Evolutionary conservation across 2,888 invertebrate genomes (phyloP).

Genomic region (Acleris laterana): DNA sequence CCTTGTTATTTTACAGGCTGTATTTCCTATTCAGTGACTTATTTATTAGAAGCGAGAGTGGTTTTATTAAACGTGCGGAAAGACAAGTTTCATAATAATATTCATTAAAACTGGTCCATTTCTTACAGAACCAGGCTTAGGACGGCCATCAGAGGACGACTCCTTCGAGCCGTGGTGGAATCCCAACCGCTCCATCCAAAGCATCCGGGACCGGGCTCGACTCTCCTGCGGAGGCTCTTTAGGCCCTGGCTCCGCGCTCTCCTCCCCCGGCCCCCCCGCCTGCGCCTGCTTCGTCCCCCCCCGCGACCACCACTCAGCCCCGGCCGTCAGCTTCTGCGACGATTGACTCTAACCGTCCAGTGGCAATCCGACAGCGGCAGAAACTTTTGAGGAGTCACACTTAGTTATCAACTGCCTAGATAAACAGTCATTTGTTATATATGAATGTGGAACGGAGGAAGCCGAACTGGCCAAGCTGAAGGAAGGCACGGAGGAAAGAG

Average conservation of each 20-base stretch:
- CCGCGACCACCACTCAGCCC: conserved; percentile 83
- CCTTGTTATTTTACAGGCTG: too few species aligned
- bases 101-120: too few species aligned
- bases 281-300: conserved; percentile 76
- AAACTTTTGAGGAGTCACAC: background rate
- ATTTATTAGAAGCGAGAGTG: too few species aligned
- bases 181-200: conserved; percentile 60
- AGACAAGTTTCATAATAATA: too few species aligned
- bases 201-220: conserved; percentile 71
- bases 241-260: conserved; percentile 72
- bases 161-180: conserved; percentile 60
- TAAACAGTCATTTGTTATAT: conserved; percentile 40
- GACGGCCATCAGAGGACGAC: conserved; percentile 47
- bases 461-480: conserved; percentile 42
- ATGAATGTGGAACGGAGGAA: conserved; percentile 32
- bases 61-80: too few species aligned
- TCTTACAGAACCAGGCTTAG: conserved; percentile 60
- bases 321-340: conserved; percentile 85
- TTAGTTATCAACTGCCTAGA: conserved; percentile 26
- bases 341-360: conserved; percentile 71
- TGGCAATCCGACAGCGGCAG: conserved; percentile 31
- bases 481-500: conserved; percentile 53
- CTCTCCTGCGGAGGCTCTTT: conserved; percentile 72
- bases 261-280: conserved; percentile 73
- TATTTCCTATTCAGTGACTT: too few species aligned